A percentile compares a stretch with the other conserved stretches of the same genome.
Evolutionary conservation across 2,888 invertebrate genomes (phyloP).

Genomic region (Plebejus argus): DNA sequence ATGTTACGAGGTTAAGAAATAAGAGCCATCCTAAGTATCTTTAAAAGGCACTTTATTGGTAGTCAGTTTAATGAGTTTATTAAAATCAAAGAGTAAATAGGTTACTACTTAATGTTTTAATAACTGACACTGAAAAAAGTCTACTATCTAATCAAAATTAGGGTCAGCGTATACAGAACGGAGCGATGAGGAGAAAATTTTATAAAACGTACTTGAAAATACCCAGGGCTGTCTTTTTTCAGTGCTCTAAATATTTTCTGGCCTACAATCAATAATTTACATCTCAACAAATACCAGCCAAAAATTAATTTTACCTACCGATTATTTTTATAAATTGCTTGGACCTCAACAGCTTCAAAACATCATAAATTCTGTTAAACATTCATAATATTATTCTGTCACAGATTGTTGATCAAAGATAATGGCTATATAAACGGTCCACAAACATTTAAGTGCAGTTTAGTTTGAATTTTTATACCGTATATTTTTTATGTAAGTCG

Average conservation of each 20-base stretch:
- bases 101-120: too few relatives aligned
- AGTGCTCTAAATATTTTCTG: too few relatives aligned
- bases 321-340: background rate
- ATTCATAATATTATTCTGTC: background rate
- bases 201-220: too few relatives aligned
- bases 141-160: too few relatives aligned
- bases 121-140: too few relatives aligned
- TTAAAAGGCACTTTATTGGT: background rate
- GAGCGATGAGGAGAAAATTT: too few relatives aligned
- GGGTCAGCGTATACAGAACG: too few relatives aligned
- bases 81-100: background rate
- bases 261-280: too few relatives aligned
- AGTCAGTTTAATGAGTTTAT: background rate
- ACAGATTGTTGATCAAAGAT: background rate
- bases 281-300: too few relatives aligned
- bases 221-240: too few relatives aligned
- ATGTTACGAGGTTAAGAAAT: background rate
- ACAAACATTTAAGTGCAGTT: background rate
- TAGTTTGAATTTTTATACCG: background rate
- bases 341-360: background rate
- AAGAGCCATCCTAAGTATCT: background rate
- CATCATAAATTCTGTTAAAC: background rate
- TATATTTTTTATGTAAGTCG: background rate
- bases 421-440: background rate
- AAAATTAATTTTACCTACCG: too few relatives aligned